Evolutionary conservation across 2,888 invertebrate species (phyloP), one percentile per base, ranked within the genome.

Genomic region (Scaptomyza reducta): DNA sequence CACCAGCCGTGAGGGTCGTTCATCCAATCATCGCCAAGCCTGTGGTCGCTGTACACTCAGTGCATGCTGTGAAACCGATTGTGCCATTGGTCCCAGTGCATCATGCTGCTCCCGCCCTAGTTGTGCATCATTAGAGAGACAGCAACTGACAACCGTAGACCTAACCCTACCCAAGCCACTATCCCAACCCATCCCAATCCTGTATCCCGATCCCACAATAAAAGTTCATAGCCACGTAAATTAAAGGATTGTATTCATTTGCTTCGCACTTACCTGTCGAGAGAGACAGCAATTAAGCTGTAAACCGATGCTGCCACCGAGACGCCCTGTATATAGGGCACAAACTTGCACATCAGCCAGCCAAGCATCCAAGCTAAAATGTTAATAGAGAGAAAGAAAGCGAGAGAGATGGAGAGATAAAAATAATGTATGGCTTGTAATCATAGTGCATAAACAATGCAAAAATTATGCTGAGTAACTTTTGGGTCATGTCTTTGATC

Each of bases 241-340:
- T 59, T 9, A 11, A 64, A 47, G 45, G 68, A 45, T 66, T 65
- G 44, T 41, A 41, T 59, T 59, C 58, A 22, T 38, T 14, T 33
- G 35, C 45, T 31, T 13, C 62, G 45, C 50, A 93, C 94, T 94
- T 92, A 97, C 97, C 97, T 95, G 93, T 99, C 98, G 63, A 98
- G 93, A 69, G 98, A 97, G 16, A 98, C 98, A 10, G 98, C 97
- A 57, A 98, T 97, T 56, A 99, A 94, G 87, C 98, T 98, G 94
- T 98, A 97, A 74, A 98, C 97, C 7, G 98, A 98, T 11, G 98
- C 98, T 42, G 97, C 97, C 13, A 98, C 98, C 0, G 98, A 97
- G 46, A 98, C 95, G 27, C 98, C 97, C 92, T 98, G 98, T 84
- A 98, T 96, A 92, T 98, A 99, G 5, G 98, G 97, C 55, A 98